Conservation (phyloP, 1,140 invertebrate species). For the Achroia grisella region DNA sequence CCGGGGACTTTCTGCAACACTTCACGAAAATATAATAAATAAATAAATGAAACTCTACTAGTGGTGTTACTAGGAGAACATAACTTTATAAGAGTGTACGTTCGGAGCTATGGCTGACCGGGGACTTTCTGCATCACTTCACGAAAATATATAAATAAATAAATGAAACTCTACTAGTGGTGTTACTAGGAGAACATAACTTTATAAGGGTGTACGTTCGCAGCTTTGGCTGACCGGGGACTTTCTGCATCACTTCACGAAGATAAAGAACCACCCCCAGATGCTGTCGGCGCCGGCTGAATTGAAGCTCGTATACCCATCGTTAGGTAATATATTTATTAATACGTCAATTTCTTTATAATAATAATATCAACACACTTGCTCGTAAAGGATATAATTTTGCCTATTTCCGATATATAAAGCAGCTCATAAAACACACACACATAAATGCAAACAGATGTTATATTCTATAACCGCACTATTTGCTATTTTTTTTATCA, state of each 20-base stretch:
- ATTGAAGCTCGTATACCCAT: slow-evolving; percentile 71
- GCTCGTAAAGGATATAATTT: no score
- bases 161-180: no score
- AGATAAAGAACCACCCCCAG: slow-evolving; percentile 45
- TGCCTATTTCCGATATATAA: no score
- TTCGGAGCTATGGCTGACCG: slow-evolving; percentile 31
- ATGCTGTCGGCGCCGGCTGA: slow-evolving; percentile 47
- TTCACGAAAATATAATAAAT: slow-evolving; percentile 55
- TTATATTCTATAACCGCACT: no score
- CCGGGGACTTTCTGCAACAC: slow-evolving; percentile 60
- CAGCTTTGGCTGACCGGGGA: slow-evolving; percentile 50
- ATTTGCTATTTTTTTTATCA: no score
- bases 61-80: neutral
- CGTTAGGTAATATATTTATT: slow-evolving; percentile 52
- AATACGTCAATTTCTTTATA: no score
- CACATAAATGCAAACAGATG: no score
- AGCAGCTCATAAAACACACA: no score
- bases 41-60: no score
- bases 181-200: neutral
- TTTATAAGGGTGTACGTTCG: neutral
- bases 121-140: slow-evolving; percentile 62
- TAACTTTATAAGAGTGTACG: neutral
- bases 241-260: slow-evolving; percentile 57
- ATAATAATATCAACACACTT: no score
- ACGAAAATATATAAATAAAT: slow-evolving; percentile 50